phyloP scores from a whole-genome alignment of 2,113 vertebrate species.

The Otis tarda region DNA sequence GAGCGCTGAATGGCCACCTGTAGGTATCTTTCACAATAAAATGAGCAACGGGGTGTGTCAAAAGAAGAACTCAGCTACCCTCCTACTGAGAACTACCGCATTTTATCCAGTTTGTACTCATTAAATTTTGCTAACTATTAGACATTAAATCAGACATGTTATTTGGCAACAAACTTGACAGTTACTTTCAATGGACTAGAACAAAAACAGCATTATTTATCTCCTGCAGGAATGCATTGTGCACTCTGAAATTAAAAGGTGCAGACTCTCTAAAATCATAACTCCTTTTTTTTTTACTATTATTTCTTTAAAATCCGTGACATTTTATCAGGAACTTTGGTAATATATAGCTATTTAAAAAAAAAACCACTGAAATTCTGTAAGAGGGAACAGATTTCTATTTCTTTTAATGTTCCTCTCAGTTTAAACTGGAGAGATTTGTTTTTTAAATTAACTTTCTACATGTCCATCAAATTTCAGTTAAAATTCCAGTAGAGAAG shows the following conservation, averaged over 20 bases:
- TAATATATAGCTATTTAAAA: background rate
- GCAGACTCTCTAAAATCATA: background rate
- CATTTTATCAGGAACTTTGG: background rate
- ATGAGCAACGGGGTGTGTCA: background rate
- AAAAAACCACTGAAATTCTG: background rate
- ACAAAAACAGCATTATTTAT: background rate
- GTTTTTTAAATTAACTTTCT: background rate
- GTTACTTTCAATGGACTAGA: background rate
- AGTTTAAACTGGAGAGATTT: background rate
- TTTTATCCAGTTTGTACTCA: slow-evolving; percentile 16
- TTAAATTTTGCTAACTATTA: slow-evolving; percentile 46
- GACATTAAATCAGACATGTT: slow-evolving; percentile 5
- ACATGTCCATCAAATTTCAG: background rate
- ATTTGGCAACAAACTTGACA: slow-evolving; percentile 25
- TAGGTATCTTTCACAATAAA: background rate
- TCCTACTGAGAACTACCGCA: slow-evolving; percentile 2
- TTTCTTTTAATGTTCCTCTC: background rate
- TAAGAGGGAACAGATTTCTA: background rate
- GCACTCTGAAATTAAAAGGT: background rate
- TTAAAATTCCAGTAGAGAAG: background rate
- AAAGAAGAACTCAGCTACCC: background rate
- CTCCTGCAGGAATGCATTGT: background rate
- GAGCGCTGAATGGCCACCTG: background rate
- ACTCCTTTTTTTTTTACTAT: background rate
- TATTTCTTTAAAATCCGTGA: background rate